Evolutionary conservation across 2,888 invertebrate genomes (phyloP).

Genomic region (Drosophila helvetica): DNA sequence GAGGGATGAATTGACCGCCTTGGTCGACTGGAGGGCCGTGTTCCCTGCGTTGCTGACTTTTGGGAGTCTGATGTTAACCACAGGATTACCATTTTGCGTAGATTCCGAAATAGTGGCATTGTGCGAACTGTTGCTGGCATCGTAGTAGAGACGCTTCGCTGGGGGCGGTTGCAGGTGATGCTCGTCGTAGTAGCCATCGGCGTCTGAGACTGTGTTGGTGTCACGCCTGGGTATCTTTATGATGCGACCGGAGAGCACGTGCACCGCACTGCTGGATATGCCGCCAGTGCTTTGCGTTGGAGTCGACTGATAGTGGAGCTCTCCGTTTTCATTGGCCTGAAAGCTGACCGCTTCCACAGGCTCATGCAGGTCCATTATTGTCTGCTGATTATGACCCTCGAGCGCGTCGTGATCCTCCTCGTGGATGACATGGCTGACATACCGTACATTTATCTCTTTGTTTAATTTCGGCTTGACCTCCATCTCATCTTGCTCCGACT

Average conservation of each 20-base stretch:
- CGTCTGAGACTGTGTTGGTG: slow-evolving; percentile 71
- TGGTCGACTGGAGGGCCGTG: slow-evolving; percentile 45
- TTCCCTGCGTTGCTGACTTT: slow-evolving; percentile 58
- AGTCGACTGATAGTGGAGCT: slow-evolving; percentile 74
- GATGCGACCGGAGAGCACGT: slow-evolving; percentile 75
- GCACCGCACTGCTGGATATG: slow-evolving; percentile 45
- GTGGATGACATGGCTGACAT: slow-evolving; percentile 59
- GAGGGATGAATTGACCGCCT: slow-evolving; percentile 47
- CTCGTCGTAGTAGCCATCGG: slow-evolving; percentile 78
- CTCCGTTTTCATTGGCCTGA: slow-evolving; percentile 80
- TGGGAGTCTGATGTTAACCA: slow-evolving; percentile 59
- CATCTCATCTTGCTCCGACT: slow-evolving; percentile 64
- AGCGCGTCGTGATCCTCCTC: slow-evolving; percentile 63
- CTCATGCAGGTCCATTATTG: slow-evolving; percentile 65
- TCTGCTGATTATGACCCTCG: slow-evolving; percentile 61
- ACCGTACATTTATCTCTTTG: slow-evolving; percentile 70
- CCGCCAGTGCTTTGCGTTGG: slow-evolving; percentile 24
- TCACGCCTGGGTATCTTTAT: slow-evolving; percentile 82
- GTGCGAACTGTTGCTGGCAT: slow-evolving; percentile 63
- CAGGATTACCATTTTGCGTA: slow-evolving; percentile 51
- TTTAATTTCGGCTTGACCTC: slow-evolving; percentile 80
- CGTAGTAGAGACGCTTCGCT: slow-evolving; percentile 78
- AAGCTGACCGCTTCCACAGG: slow-evolving; percentile 76
- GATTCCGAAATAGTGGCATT: slow-evolving; percentile 64
- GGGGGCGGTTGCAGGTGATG: slow-evolving; percentile 63